Base-by-base conservation (phyloP, 1,140 invertebrate genomes). In the Centruroides vittatus region DNA sequence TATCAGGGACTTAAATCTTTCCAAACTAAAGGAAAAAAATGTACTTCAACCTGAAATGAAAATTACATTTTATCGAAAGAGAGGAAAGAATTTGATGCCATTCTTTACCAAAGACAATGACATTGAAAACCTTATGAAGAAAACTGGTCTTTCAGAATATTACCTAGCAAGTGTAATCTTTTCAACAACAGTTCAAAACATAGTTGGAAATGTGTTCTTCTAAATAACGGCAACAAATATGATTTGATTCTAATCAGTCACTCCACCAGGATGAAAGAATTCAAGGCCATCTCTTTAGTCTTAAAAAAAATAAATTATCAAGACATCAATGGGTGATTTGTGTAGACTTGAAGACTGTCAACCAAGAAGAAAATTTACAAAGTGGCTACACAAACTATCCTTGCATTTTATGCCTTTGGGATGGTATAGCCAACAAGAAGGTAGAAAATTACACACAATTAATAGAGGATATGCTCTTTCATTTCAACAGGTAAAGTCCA, bases 381-480 rank as follows among this genome's bases (percentile, higher is more conserved):
- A 59, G 66, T 47, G 73, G 73, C 12, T 77, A 69, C 65, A 77
- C 72, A 50, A 78, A 78, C 60, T 73, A 69, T 62, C 63, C 67
- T 5, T 76, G 73, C 65, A 72, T 68, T 60, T 59, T 77, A 11
- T 76, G 74, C 61, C 62, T 73, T 51, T 78, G 75, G 73, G 68
- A 76, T 61, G 77, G 73, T 58, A 69, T 74, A 61, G 69, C 59
- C 41, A 41, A 41, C 23, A 23, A 23, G 23, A 23, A 23, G 23
- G 23, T 23, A 23, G 23, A 23, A 23, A 23, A 23, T 2, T 23
- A 23, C 23, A 23, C 23, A 23, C 23, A 23, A 23, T 23, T 23
- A 23, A 23, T 23, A 23, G 23, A 23, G 23, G 23, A 23, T 23
- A 23, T 23, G 2, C n/a, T 23, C 23, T 23, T 23, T 23, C 0